These are phyloP conservation scores for Heliornis fulica DNA, from an alignment of 2,113 vertebrate species.

Conservation along the genomic window DNA sequence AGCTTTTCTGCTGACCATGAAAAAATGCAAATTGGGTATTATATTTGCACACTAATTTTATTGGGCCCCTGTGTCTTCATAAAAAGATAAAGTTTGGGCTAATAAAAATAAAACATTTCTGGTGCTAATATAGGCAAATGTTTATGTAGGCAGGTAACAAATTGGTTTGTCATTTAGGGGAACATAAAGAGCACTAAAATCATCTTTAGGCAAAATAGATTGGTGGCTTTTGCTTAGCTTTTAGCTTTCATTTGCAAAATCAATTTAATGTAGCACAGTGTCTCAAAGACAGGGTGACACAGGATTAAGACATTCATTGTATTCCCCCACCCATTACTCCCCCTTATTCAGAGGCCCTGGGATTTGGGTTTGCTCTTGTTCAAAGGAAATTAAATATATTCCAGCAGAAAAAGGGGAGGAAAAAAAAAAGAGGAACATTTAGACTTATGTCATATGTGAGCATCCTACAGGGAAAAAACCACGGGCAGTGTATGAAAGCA, in stretches of 20 bases:
- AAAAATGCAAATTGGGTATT: conserved; percentile 91
- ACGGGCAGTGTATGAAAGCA: not conserved
- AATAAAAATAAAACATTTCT: conserved; percentile 86
- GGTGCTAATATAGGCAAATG: conserved; percentile 78
- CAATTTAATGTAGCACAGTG: conserved; percentile 71
- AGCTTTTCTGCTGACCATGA: conserved; percentile 87
- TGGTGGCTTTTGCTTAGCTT: conserved; percentile 77
- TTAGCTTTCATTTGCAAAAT: conserved; percentile 80
- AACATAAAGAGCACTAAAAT: conserved; percentile 79
- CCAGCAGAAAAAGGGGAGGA: not conserved
- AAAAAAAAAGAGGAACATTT: not conserved
- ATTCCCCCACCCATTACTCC: not conserved
- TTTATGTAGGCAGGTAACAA: conserved; percentile 82
- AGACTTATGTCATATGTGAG: not conserved
- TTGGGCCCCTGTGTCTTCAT: conserved; percentile 76
- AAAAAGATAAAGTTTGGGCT: conserved; percentile 78
- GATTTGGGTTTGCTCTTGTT: conserved; percentile 33
- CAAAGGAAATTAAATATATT: conserved; percentile 61
- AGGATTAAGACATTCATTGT: conserved; percentile 50
- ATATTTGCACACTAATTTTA: conserved; percentile 82
- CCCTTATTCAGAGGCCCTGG: not conserved
- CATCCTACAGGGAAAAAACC: not conserved
- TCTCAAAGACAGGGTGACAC: conserved; percentile 73
- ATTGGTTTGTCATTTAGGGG: conserved; percentile 82
- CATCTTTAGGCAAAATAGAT: conserved; percentile 79